These are phyloP conservation scores for Rhyacophila evoluta DNA, from an alignment of 2,888 invertebrate species.

Conservation along the genomic window DNA sequence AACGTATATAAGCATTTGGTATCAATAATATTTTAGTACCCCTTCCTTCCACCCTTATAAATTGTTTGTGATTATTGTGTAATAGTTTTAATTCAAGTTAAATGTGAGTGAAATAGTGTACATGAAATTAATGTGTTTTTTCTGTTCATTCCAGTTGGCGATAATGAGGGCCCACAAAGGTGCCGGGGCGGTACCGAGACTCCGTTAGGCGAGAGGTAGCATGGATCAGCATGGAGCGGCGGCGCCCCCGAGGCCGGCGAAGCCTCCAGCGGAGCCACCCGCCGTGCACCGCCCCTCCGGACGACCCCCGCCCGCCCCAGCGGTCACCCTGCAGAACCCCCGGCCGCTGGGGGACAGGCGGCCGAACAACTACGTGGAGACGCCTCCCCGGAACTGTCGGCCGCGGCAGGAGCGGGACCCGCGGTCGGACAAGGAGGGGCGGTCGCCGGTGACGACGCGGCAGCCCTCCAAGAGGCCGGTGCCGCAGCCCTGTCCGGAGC, in stretches of 20 bases:
- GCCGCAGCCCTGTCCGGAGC: slow-evolving; percentile 64
- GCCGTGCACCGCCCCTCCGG: slow-evolving; percentile 73
- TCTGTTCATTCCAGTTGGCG: slow-evolving; percentile 70
- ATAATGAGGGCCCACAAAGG: slow-evolving; percentile 75
- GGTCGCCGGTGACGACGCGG: slow-evolving; percentile 68
- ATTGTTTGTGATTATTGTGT: too few relatives aligned
- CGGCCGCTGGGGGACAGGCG: slow-evolving; percentile 88
- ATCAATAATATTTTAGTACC: too few relatives aligned
- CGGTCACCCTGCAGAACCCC: slow-evolving; percentile 74
- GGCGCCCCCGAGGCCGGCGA: slow-evolving; percentile 79
- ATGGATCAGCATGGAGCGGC: slow-evolving; percentile 82
- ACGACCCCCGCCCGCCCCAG: slow-evolving; percentile 74
- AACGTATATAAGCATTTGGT: too few relatives aligned
- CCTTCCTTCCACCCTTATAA: too few relatives aligned
- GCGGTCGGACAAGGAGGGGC: slow-evolving; percentile 78
- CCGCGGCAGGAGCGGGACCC: slow-evolving; percentile 90
- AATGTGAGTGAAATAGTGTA: too few relatives aligned
- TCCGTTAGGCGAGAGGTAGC: slow-evolving; percentile 70
- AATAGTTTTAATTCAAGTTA: too few relatives aligned
- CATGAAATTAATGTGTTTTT: too few relatives aligned
- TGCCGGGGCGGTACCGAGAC: slow-evolving; percentile 71
- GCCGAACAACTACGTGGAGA: slow-evolving; percentile 95
- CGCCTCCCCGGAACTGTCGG: slow-evolving; percentile 75
- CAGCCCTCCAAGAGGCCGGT: slow-evolving; percentile 69
- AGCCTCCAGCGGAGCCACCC: slow-evolving; percentile 70